Percentiles rank a stretch among this genome's conserved stretches.
Evolutionary conservation across 1,140 invertebrate species (phyloP).

Genomic region (Battus philenor): DNA sequence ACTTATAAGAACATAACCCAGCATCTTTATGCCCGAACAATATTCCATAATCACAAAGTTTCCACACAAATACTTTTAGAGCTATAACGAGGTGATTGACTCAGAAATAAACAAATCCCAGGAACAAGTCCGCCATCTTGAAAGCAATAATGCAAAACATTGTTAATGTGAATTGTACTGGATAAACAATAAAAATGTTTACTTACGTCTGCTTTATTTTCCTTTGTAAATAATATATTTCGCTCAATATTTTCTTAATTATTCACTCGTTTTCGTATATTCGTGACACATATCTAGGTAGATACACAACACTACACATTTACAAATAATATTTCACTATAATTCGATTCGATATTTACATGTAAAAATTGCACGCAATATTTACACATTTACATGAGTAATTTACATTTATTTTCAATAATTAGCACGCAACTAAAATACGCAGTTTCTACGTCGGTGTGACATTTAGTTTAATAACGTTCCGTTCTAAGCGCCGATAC

Average conservation of each 20-base stretch:
- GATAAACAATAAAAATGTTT: conserved; percentile 11
- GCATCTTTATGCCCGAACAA: too few species aligned
- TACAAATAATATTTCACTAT: conserved; percentile 13
- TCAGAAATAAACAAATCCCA: conserved; percentile 13
- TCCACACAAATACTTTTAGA: not conserved
- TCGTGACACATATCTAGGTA: conserved; percentile 14
- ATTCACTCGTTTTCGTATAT: conserved; percentile 21
- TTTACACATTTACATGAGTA: conserved; percentile 34
- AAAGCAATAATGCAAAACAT: conserved; percentile 19
- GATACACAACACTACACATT: conserved; percentile 12
- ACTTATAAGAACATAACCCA: too few species aligned
- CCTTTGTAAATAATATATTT: not conserved
- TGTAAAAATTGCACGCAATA: conserved; percentile 17
- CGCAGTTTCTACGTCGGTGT: conserved; percentile 37
- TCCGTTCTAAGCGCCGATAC: conserved; percentile 18
- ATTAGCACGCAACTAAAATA: conserved; percentile 40
- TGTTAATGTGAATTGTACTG: conserved; percentile 16
- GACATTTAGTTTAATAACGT: conserved; percentile 43
- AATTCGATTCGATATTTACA: conserved; percentile 19
- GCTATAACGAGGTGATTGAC: not conserved
- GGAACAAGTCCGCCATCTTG: conserved; percentile 44
- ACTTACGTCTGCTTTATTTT: conserved; percentile 29
- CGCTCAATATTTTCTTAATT: not conserved
- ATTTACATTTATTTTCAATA: conserved; percentile 26
- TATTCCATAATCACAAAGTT: conserved; percentile 14